Conservation (phyloP, 2,113 vertebrate species). For the Archilochus colubris region DNA sequence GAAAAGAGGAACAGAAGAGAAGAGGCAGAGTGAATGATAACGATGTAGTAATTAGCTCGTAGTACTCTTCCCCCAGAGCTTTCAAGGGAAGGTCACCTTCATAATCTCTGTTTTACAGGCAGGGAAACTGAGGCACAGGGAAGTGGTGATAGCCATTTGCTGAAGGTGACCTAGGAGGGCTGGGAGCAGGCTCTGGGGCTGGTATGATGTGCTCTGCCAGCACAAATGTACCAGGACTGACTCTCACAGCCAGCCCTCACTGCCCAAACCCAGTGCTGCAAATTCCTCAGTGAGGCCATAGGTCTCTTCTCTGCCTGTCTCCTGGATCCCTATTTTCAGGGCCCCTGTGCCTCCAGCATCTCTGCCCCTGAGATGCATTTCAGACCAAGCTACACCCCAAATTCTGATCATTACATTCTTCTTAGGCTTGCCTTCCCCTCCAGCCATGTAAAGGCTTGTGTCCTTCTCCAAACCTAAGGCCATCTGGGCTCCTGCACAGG, state of each 20-base stretch:
- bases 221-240: rapidly evolving
- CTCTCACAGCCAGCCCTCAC: rapidly evolving
- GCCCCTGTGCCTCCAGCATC: not conserved
- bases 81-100: conserved; percentile 9
- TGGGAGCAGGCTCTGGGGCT: rapidly evolving
- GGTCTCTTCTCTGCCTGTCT: not conserved
- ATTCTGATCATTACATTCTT: not conserved
- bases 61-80: rapidly evolving
- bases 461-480: not conserved
- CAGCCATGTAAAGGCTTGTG: not conserved
- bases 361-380: not conserved
- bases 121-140: not conserved
- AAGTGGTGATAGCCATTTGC: not conserved
- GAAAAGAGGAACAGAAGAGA: not conserved
- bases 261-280: not conserved
- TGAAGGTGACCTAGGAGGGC: not conserved
- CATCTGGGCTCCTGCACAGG: not conserved
- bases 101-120: conserved; percentile 1
- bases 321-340: not conserved
- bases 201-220: rapidly evolving
- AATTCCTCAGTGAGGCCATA: rapidly evolving
- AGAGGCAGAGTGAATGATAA: not conserved
- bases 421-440: not conserved
- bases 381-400: not conserved
- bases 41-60: not conserved